Evolutionary conservation across 2,888 invertebrate species (phyloP).

Genomic region (Caenorhabditis sp.): DNA sequence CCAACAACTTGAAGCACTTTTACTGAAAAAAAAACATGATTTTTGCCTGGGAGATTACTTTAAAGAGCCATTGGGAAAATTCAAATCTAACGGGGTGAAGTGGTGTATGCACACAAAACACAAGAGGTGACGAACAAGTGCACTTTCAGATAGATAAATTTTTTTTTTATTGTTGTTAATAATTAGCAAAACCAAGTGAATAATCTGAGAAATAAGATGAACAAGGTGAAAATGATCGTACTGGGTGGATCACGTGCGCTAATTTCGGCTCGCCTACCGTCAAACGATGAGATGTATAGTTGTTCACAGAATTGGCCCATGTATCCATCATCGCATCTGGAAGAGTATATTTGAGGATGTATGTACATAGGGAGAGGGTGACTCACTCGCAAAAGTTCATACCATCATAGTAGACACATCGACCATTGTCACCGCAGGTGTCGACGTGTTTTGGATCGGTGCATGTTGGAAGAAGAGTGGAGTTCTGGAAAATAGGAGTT

Average conservation of each 20-base stretch:
- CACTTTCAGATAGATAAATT: too few relatives aligned
- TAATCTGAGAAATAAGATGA: too few relatives aligned
- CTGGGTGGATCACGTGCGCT: not conserved
- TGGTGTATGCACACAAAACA: too few relatives aligned
- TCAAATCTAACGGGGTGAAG: too few relatives aligned
- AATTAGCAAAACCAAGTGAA: too few relatives aligned
- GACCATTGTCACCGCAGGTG: not conserved
- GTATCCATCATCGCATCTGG: not conserved
- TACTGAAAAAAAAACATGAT: slow-evolving; percentile 1
- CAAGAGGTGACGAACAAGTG: too few relatives aligned
- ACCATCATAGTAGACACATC: not conserved
- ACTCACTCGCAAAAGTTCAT: not conserved
- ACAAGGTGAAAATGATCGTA: not conserved
- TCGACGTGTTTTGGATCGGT: not conserved
- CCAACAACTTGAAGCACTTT: slow-evolving; percentile 1
- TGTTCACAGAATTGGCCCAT: not conserved
- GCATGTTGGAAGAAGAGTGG: not conserved
- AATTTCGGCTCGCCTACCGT: not conserved
- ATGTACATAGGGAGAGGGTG: not conserved
- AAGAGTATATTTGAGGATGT: not conserved
- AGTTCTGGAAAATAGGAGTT: not conserved
- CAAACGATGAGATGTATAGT: not conserved
- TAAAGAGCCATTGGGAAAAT: too few relatives aligned
- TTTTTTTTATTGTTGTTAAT: too few relatives aligned
- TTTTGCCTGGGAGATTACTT: not conserved